Evolutionary conservation across 1,140 invertebrate genomes (phyloP), one percentile per base, ranked within the genome.

Genomic region (Bradysia coprophila): DNA sequence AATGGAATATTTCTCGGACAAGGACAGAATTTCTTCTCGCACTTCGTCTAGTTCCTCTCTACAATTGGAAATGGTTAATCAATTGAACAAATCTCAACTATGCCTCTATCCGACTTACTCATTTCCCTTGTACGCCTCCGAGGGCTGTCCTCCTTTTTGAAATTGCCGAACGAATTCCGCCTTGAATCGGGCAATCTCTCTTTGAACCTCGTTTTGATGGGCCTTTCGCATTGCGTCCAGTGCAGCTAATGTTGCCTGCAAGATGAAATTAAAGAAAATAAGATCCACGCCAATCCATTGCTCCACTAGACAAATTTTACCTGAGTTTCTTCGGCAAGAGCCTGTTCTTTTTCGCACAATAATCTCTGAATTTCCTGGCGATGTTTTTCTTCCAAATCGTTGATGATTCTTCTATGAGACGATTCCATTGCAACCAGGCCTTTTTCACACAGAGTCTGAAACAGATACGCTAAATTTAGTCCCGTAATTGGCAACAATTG

Each of bases 221-320:
- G 87, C 87, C 59, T 92, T 90, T 32, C 85, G 71, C 78, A 94
- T 90, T 3, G 86, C 87, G 59, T 94, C 89, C 41, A 94, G 61
- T 13, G 89, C 88, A 46, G 76, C 73, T 40, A 82, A 53, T 21
- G 79, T 81, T 4, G 78, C 78, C 57, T 59, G 39, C 9, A n/a
- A 36, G 34, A 44, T 19, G 40, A 9, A 31, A n/a, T n/a, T n/a
- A 9, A 28, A 41, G 23, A 39, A 24, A 41, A 37, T 38, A 36
- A 41, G 20, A 44, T 16, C 23, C 38, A 18, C 6, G 24, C 13
- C 6, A 28, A 13, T 28, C 13, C 13, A 8, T 10, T 19, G 8
- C 64, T 42, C 64, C 61, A 23, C 66, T 47, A 6, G 66, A 69
- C 6, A 66, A 66, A 15, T 10, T 10, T 20, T 16, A 59, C 57